Evolutionary conservation across 23 tunicate species (phyloP).

Genomic region (Ciona savignyi): DNA sequence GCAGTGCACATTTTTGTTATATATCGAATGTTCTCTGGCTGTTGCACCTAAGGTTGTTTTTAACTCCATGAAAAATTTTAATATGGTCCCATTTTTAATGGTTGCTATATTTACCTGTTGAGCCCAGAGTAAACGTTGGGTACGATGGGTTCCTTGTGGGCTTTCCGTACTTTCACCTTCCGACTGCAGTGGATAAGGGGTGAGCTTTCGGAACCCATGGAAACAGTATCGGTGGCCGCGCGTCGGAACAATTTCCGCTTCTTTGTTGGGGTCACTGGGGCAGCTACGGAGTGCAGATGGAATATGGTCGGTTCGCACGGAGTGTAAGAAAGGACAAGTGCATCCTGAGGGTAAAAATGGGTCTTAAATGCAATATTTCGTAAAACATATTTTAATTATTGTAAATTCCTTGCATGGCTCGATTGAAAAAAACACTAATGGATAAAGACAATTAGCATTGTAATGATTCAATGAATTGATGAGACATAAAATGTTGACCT

Average conservation of each 20-base stretch:
- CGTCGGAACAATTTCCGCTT: conserved; percentile 29
- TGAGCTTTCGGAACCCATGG: conserved; percentile 16
- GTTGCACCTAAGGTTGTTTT: too few species aligned
- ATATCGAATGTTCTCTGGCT: too few species aligned
- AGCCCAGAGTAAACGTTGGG: conserved; percentile 9
- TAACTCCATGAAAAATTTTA: too few species aligned
- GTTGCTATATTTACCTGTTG: too few species aligned
- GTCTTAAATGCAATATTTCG: too few species aligned
- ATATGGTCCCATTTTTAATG: not conserved
- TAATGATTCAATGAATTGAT: too few species aligned
- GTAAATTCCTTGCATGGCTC: too few species aligned
- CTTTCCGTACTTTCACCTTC: conserved; percentile 7
- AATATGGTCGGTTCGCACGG: conserved; percentile 38
- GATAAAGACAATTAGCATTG: too few species aligned
- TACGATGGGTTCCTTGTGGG: not conserved
- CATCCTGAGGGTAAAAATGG: conserved; percentile 37
- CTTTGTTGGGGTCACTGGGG: conserved; percentile 26
- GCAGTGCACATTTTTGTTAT: too few species aligned
- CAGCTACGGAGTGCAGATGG: conserved; percentile 12
- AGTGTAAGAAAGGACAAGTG: conserved; percentile 55
- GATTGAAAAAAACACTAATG: too few species aligned
- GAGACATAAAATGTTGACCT: too few species aligned
- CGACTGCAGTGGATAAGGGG: conserved; percentile 34
- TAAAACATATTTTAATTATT: too few species aligned
- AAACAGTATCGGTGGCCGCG: not conserved